A percentile compares a stretch with the other conserved stretches of the same genome.
These are phyloP conservation scores for Scaptomyza reducta DNA, from an alignment of 2,888 invertebrate genomes.

Conservation along the genomic window DNA sequence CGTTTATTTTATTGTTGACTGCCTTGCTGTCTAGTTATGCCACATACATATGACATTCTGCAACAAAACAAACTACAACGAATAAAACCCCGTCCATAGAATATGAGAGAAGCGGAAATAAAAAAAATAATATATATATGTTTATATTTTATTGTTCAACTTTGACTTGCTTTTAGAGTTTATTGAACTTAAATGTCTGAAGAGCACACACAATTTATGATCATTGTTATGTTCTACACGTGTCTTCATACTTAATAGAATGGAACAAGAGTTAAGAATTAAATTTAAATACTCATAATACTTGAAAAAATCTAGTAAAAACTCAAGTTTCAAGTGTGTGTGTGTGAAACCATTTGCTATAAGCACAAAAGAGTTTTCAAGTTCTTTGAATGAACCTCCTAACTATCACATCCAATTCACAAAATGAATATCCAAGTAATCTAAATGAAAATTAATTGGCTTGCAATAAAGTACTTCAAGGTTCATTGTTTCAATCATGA, in stretches of 20 bases:
- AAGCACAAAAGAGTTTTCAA: not conserved
- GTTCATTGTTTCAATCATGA: not conserved
- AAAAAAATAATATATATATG: slow-evolving; percentile 17
- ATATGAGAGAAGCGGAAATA: slow-evolving; percentile 62
- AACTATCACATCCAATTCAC: slow-evolving; percentile 13
- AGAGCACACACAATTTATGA: slow-evolving; percentile 30
- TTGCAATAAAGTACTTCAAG: slow-evolving; percentile 21
- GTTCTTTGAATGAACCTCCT: not conserved
- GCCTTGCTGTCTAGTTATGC: slow-evolving; percentile 53
- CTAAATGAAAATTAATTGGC: slow-evolving; percentile 15
- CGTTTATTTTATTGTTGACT: slow-evolving; percentile 44
- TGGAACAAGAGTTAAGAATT: slow-evolving; percentile 33
- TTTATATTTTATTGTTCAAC: slow-evolving; percentile 34
- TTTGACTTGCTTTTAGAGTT: slow-evolving; percentile 55
- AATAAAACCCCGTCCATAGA: slow-evolving; percentile 1
- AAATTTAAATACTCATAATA: too few species aligned
- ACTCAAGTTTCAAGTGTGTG: too few species aligned
- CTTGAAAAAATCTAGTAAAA: not conserved
- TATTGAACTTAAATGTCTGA: slow-evolving; percentile 60
- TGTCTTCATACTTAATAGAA: slow-evolving; percentile 42
- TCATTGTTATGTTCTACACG: slow-evolving; percentile 15
- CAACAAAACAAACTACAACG: slow-evolving; percentile 19
- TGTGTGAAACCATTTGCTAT: too few species aligned
- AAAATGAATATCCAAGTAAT: slow-evolving; percentile 31
- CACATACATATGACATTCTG: slow-evolving; percentile 45